phyloP scores from a whole-genome alignment of 1,140 invertebrate genomes.

The Thaumatotibia leucotreta region DNA sequence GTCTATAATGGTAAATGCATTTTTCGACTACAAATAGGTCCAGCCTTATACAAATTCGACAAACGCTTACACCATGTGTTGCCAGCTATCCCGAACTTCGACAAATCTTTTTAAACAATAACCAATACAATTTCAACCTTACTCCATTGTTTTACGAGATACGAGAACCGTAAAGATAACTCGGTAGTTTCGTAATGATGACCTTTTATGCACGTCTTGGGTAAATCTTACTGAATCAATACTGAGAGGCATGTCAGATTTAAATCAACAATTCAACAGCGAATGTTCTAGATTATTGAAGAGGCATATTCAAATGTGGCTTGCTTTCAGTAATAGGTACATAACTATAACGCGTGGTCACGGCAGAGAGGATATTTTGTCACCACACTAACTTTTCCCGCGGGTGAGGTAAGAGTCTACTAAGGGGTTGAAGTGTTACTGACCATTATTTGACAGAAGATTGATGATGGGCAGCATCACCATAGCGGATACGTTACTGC shows the following conservation, averaged over 20 bases:
- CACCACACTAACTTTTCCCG: too few relatives aligned
- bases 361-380: too few relatives aligned
- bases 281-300: background rate
- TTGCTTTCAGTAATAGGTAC: too few relatives aligned
- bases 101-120: background rate
- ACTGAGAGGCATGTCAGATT: background rate
- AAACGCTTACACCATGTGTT: conserved; percentile 2
- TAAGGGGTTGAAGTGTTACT: too few relatives aligned
- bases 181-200: background rate
- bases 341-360: too few relatives aligned
- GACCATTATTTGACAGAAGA: too few relatives aligned
- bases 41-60: conserved; percentile 1
- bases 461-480: too few relatives aligned
- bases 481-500: too few relatives aligned
- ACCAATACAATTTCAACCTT: background rate
- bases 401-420: too few relatives aligned
- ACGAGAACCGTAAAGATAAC: background rate
- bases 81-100: background rate
- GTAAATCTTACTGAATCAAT: background rate
- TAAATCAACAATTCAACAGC: background rate
- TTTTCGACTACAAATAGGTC: background rate
- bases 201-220: background rate
- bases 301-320: too few relatives aligned
- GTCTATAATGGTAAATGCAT: too few relatives aligned
- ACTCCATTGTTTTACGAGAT: background rate